Conservation (phyloP, 1,140 invertebrate species). For the Pinna nobilis region DNA sequence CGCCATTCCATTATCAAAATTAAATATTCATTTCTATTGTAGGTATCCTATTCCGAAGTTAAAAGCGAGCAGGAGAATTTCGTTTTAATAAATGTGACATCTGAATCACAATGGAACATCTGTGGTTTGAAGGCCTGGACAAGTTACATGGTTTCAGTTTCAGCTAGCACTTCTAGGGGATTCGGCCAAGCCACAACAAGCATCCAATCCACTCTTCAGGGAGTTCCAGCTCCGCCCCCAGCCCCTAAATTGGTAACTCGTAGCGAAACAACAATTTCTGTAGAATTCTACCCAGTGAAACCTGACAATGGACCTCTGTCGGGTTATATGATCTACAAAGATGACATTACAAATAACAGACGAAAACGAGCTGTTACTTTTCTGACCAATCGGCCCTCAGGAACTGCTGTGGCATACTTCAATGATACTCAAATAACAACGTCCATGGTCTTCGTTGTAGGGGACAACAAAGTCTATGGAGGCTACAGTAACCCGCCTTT, state of each 20-base stretch:
- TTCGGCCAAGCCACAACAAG: slow-evolving; percentile 31
- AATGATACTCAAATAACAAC: slow-evolving; percentile 41
- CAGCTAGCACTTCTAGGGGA: slow-evolving; percentile 37
- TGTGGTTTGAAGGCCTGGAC: slow-evolving; percentile 49
- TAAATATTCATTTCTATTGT: too few species aligned
- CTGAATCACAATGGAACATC: too few species aligned
- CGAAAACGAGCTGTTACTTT: slow-evolving; percentile 27
- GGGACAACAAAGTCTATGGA: slow-evolving; percentile 54
- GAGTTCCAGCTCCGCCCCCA: slow-evolving; percentile 40
- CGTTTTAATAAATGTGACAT: too few species aligned
- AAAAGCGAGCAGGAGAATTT: too few species aligned
- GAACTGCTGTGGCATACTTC: slow-evolving; percentile 50
- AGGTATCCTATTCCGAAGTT: too few species aligned
- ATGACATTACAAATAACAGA: slow-evolving; percentile 34
- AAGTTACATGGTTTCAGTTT: slow-evolving; percentile 45
- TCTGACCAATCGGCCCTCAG: slow-evolving; percentile 35
- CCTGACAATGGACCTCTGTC: slow-evolving; percentile 46
- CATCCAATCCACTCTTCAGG: slow-evolving; percentile 42
- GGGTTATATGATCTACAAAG: slow-evolving; percentile 54
- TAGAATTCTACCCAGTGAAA: slow-evolving; percentile 57
- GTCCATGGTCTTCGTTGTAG: slow-evolving; percentile 48
- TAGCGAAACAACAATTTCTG: slow-evolving; percentile 46
- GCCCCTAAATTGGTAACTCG: slow-evolving; percentile 49
- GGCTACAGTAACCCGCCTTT: slow-evolving; percentile 54
- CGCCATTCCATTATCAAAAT: too few species aligned